Percentiles rank a stretch among this genome's conserved stretches.
Conservation (phyloP, 1,140 invertebrate species). For the Drosophila aff. region DNA sequence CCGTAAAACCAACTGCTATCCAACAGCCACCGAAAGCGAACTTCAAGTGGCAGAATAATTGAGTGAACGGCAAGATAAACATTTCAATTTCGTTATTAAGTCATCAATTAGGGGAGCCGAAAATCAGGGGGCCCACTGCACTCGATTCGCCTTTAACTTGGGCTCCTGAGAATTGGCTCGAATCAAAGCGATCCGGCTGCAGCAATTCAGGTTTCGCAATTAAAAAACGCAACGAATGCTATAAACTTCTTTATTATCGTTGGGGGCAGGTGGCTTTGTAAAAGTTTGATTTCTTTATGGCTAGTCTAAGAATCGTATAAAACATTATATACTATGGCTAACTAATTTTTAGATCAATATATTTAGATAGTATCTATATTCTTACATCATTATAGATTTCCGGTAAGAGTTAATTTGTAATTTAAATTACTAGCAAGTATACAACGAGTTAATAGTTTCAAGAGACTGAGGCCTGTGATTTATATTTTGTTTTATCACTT, state of each 20-base stretch:
- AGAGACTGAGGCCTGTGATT: conserved; percentile 1
- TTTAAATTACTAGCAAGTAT: not conserved
- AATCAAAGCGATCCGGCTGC: conserved; percentile 5
- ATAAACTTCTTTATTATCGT: conserved; percentile 18
- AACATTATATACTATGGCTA: conserved; percentile 1
- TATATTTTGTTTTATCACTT: not conserved
- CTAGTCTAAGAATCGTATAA: conserved; percentile 1
- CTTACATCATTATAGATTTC: not conserved
- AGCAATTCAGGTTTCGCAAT: conserved; percentile 24
- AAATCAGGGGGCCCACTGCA: conserved; percentile 28
- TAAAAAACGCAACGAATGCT: conserved; percentile 8
- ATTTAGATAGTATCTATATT: not conserved
- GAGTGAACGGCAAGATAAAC: conserved; percentile 80
- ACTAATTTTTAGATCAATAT: not conserved
- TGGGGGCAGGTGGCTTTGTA: conserved; percentile 6
- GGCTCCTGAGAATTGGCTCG: conserved; percentile 16
- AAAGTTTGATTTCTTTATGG: conserved; percentile 16
- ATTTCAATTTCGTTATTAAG: conserved; percentile 82
- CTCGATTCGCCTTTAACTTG: conserved; percentile 21
- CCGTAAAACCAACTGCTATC: conserved; percentile 57
- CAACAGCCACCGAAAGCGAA: conserved; percentile 11
- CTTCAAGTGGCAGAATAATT: conserved; percentile 80
- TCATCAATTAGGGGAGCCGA: conserved; percentile 72
- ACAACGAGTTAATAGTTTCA: not conserved
- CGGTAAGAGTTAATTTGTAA: not conserved